phyloP scores from a whole-genome alignment of 2,888 invertebrate species.

The Rapana venosa region DNA sequence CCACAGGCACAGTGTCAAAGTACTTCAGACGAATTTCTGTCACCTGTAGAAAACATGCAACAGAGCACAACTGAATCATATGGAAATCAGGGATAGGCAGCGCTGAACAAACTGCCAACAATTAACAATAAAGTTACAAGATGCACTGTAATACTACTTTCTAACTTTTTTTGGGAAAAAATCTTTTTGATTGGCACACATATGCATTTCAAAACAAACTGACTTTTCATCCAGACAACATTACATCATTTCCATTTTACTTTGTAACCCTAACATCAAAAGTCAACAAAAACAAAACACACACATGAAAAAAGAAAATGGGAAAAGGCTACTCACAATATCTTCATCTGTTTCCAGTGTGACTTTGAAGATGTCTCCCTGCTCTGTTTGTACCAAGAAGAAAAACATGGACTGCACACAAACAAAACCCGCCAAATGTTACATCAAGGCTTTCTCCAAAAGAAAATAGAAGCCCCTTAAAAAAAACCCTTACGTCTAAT shows the following conservation, averaged over 20 bases:
- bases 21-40: slow-evolving; percentile 99
- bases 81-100: background rate
- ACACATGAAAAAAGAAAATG: background rate
- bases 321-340: slow-evolving; percentile 82
- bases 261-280: background rate
- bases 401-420: slow-evolving; percentile 92
- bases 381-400: slow-evolving; percentile 99
- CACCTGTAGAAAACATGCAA: slow-evolving; percentile 77
- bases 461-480: no score
- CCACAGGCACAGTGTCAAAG: slow-evolving; percentile 99
- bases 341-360: slow-evolving; percentile 98
- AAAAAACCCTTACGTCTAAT: background rate
- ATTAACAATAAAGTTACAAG: no score
- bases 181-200: no score
- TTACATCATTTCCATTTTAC: no score
- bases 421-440: background rate
- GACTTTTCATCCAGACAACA: no score
- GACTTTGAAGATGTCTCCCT: slow-evolving; percentile 97
- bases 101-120: background rate
- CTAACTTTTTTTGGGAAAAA: no score
- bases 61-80: slow-evolving; percentile 36
- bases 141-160: no score
- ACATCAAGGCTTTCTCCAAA: no score
- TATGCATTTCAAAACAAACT: no score
- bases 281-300: background rate